phyloP scores from a whole-genome alignment of 2,888 invertebrate species.

The Hemistola chrysoprasaria region DNA sequence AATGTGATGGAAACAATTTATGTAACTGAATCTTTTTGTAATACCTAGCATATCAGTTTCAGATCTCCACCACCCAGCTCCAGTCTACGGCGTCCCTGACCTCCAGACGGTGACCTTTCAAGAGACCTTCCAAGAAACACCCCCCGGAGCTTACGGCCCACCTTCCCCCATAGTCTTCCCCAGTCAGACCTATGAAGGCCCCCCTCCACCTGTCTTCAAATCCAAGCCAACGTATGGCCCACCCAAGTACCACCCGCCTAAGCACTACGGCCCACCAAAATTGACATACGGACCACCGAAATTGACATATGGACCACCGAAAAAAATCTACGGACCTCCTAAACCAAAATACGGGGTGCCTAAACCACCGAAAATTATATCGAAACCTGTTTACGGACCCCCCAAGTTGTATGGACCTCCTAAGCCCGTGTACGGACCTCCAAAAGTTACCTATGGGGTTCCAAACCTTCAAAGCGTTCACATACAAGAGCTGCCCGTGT shows the following conservation, averaged over 20 bases:
- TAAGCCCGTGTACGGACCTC: constrained; percentile 55
- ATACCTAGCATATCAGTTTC: constrained; percentile 57
- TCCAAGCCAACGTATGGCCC: constrained; percentile 70
- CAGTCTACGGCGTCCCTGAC: constrained; percentile 83
- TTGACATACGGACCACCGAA: constrained; percentile 63
- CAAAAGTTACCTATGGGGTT: constrained; percentile 50
- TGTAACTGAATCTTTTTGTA: no score
- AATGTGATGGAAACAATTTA: no score
- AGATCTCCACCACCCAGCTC: constrained; percentile 72
- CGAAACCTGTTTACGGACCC: constrained; percentile 49
- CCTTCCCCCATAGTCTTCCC: constrained; percentile 74
- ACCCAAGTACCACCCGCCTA: constrained; percentile 65
- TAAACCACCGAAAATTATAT: constrained; percentile 48
- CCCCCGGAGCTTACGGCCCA: constrained; percentile 71
- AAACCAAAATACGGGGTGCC: constrained; percentile 60
- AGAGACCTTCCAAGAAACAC: constrained; percentile 48
- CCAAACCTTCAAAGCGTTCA: constrained; percentile 34
- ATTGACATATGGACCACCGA: constrained; percentile 54
- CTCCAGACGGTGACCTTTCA: constrained; percentile 46
- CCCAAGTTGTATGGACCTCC: constrained; percentile 48
- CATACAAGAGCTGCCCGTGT: constrained; percentile 31
- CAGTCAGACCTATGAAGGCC: constrained; percentile 69
- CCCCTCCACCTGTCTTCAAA: constrained; percentile 71
- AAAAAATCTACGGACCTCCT: constrained; percentile 53
- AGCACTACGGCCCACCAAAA: constrained; percentile 51